phyloP scores from a whole-genome alignment of 2,113 vertebrate genomes.

The Alexandromys fortis region DNA sequence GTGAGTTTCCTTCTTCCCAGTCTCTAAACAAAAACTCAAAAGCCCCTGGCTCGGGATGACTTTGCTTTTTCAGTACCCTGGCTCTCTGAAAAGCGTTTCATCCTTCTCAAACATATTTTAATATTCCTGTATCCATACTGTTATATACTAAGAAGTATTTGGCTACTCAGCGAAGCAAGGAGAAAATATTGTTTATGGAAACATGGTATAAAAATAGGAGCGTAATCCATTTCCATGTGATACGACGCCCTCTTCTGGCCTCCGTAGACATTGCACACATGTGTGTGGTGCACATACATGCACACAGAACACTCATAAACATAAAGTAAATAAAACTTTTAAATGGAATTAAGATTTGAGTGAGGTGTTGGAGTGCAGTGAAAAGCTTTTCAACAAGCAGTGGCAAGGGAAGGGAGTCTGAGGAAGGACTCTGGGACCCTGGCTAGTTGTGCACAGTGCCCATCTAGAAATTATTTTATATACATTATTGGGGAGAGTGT shows the following conservation, averaged over 20 bases:
- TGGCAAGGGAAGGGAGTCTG: background rate
- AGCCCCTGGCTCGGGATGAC: background rate
- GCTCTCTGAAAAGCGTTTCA: background rate
- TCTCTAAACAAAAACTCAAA: background rate
- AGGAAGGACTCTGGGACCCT: background rate
- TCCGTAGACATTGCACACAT: background rate
- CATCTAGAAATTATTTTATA: background rate
- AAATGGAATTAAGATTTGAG: background rate
- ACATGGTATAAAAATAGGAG: background rate
- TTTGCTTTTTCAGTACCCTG: background rate
- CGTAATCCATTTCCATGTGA: background rate
- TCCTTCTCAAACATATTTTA: background rate
- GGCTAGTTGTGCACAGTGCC: background rate
- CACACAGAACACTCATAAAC: background rate
- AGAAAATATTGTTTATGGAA: background rate
- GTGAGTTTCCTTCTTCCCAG: background rate
- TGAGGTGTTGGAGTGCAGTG: background rate
- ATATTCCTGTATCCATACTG: background rate
- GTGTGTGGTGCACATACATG: no score
- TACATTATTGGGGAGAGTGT: background rate
- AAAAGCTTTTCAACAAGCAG: background rate
- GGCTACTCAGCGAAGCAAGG: background rate
- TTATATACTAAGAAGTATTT: background rate
- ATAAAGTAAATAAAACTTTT: background rate
- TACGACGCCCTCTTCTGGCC: accelerated